Evolutionary conservation across 2,888 invertebrate species (phyloP).

Genomic region (Cryptops parisi): DNA sequence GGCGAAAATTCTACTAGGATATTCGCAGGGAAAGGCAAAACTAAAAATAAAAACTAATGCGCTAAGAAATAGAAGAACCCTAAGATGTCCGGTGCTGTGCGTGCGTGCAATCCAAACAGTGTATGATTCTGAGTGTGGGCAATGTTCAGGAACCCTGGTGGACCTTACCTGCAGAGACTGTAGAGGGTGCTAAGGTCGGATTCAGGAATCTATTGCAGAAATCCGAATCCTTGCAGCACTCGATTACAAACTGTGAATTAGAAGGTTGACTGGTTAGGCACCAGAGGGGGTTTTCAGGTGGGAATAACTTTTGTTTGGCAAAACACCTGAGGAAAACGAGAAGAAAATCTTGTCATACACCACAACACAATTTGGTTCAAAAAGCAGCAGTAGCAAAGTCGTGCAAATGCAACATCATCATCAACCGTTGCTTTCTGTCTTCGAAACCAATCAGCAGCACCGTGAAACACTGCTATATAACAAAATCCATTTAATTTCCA

Average conservation of each 20-base stretch:
- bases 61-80: background rate
- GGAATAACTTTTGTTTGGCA: conserved; percentile 40
- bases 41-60: conserved; percentile 1
- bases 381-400: too few species aligned
- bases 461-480: background rate
- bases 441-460: too few species aligned
- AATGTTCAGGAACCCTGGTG: background rate
- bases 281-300: conserved; percentile 39
- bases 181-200: conserved; percentile 26
- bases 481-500: too few species aligned
- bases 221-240: conserved; percentile 51
- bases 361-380: background rate
- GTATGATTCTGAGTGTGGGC: background rate
- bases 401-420: too few species aligned
- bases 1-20: too few species aligned
- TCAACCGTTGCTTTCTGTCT: too few species aligned
- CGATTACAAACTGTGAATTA: conserved; percentile 27
- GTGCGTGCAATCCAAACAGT: too few species aligned
- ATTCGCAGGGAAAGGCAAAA: conserved; percentile 1
- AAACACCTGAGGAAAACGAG: conserved; percentile 37
- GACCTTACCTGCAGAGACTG: conserved; percentile 15
- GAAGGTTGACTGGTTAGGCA: conserved; percentile 15
- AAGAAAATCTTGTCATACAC: background rate
- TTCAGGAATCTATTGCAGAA: conserved; percentile 48
- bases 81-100: too few species aligned